Conservation (phyloP, 2,797 vertebrate genomes). For the Hylomyscus alleni region DNA sequence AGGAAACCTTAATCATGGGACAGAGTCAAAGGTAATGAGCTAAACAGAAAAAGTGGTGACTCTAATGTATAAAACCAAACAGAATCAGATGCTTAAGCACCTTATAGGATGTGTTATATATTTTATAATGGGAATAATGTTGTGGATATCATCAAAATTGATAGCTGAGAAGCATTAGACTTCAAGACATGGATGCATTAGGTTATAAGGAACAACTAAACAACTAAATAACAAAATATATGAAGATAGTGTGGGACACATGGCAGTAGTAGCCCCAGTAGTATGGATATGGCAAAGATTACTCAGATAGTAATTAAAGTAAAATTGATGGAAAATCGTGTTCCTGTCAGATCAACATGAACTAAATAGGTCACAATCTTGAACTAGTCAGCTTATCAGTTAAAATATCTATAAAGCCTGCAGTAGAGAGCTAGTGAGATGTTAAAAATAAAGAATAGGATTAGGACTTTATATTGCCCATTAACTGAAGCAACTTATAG, state of each 20-base stretch:
- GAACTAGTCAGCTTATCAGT: neutral
- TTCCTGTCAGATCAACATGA: neutral
- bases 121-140: no score
- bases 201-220: neutral
- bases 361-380: neutral
- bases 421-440: neutral
- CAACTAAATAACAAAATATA: neutral
- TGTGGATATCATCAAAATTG: no score
- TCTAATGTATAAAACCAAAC: neutral
- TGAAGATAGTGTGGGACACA: neutral
- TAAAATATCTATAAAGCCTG: neutral
- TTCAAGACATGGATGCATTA: neutral
- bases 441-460: neutral
- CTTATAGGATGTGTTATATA: neutral
- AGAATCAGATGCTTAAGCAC: neutral
- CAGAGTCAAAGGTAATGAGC: neutral
- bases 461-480: neutral
- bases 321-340: neutral
- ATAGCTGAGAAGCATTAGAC: neutral
- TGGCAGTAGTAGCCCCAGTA: rapidly evolving
- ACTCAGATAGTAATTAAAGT: neutral
- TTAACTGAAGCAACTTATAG: neutral
- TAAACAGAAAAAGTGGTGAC: neutral
- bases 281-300: neutral
- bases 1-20: rapidly evolving